Percentiles rank a stretch among this genome's conserved stretches.
Conservation (phyloP, 2,113 vertebrate species). For the Silurus glanis region DNA sequence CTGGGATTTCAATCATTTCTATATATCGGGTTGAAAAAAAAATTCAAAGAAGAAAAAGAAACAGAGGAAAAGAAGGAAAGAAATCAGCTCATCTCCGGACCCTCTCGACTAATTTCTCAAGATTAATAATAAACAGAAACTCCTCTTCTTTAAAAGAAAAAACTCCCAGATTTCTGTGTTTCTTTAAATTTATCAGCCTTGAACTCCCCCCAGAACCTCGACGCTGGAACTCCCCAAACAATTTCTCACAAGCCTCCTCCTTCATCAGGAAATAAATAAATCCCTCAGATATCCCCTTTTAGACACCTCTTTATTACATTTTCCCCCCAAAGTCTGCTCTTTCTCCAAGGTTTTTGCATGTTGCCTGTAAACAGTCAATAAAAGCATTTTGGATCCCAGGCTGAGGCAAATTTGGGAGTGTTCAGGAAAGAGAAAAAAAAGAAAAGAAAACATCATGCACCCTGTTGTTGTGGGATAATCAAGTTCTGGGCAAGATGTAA, state of each 20-base stretch:
- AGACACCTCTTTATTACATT: slow-evolving; percentile 70
- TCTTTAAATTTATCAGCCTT: slow-evolving; percentile 66
- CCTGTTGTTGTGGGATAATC: not conserved
- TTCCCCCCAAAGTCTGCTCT: slow-evolving; percentile 40
- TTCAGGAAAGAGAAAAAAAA: not conserved
- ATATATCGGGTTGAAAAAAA: slow-evolving; percentile 76
- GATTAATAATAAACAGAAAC: slow-evolving; percentile 69
- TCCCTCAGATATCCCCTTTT: slow-evolving; percentile 72
- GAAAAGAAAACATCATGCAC: not conserved
- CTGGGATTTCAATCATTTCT: slow-evolving; percentile 81
- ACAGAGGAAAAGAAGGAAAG: slow-evolving; percentile 58
- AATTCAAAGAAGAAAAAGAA: slow-evolving; percentile 47
- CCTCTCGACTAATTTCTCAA: slow-evolving; percentile 68
- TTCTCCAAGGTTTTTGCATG: slow-evolving; percentile 51
- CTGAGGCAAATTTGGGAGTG: not conserved
- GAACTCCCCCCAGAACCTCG: slow-evolving; percentile 64
- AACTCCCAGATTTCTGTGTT: slow-evolving; percentile 63
- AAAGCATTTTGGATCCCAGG: not conserved
- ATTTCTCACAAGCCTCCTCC: slow-evolving; percentile 52
- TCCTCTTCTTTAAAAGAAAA: slow-evolving; percentile 30
- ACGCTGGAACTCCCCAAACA: slow-evolving; percentile 62
- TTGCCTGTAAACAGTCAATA: slow-evolving; percentile 44
- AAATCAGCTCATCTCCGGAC: slow-evolving; percentile 59
- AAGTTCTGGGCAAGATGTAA: not conserved
- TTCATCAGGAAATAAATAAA: slow-evolving; percentile 72